Base-by-base conservation (phyloP, 2,888 invertebrate genomes). In the Phyllotreta striolata region DNA sequence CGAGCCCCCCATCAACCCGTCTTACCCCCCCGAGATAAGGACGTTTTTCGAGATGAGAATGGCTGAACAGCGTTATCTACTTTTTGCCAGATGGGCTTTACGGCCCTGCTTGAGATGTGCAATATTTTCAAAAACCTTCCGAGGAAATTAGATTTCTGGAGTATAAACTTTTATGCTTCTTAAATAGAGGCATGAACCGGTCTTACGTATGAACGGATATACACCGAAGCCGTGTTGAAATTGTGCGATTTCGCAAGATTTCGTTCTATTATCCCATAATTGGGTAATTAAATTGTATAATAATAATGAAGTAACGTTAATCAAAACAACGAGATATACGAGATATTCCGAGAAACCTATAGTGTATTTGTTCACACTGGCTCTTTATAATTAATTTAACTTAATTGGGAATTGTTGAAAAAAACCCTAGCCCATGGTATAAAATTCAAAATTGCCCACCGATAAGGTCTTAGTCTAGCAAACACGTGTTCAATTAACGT, bases 31-130 rank as follows among this genome's bases (percentile, higher is more conserved):
- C 43, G 39, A 60, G 60, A 60, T 52, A 60, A 60, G 60, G 54
- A 41, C 60, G 52, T 60, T 60, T 60, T 60, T 54, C 60, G 60
- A 52, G 60, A 60, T 52, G 60, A 60, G 52, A 60, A 59, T 59
- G 49, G 59, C 37, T 59, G 59, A 59, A 54, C 60, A 44, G 60
- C 52, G 52, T 60, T 60, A 60, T 60, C 60, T 52, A 60, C 60
- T 60, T 60, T 60, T 60, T 60, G 60, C 52, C 60, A 60, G 60
- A 54, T 60, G 60, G 60, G 52, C 52, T 60, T 60, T 52, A 60
- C 52, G 43, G 60, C 60, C 52, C 13, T 14, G 34, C 44, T 52
- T 37, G 24, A 49, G 13, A 59, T 40, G 49, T 51, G 51, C 37
- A 60, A 60, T 60, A 60, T 60, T 60, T 60, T 52, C 43, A 12